Evolutionary conservation across 1,140 invertebrate species (phyloP).

Genomic region (Drosophila busckii): DNA sequence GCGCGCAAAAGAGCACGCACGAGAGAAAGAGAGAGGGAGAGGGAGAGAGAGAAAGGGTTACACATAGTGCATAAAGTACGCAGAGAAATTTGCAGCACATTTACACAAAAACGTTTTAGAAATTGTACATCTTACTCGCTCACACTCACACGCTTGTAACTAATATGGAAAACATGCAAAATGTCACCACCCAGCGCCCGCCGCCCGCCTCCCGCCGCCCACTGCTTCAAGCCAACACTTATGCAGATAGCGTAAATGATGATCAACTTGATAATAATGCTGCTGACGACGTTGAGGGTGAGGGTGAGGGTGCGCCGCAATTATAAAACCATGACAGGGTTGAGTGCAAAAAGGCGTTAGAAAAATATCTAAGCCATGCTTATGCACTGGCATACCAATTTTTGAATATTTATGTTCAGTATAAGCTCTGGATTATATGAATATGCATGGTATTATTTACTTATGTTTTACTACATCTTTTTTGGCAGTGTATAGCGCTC

Average conservation of each 20-base stretch:
- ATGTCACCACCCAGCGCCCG: constrained; percentile 50
- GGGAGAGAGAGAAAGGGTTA: background rate
- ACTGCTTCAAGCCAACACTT: constrained; percentile 34
- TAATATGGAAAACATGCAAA: constrained; percentile 59
- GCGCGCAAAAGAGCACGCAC: constrained; percentile 32
- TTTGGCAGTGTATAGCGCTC: constrained; percentile 3
- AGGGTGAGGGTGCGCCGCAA: constrained; percentile 23
- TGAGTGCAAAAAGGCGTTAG: background rate
- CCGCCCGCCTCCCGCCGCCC: constrained; percentile 13
- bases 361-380: background rate
- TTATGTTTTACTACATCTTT: too few relatives aligned
- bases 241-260: constrained; percentile 55
- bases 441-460: too few relatives aligned
- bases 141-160: constrained; percentile 33
- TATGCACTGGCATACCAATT: constrained; percentile 6
- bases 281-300: constrained; percentile 24
- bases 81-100: constrained; percentile 59
- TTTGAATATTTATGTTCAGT: background rate
- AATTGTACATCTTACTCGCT: constrained; percentile 40
- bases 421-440: too few relatives aligned
- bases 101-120: constrained; percentile 74
- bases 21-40: background rate
- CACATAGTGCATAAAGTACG: constrained; percentile 1
- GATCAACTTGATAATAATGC: constrained; percentile 19
- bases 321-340: constrained; percentile 20